Conservation (phyloP, 2,888 invertebrate genomes). For the Drosophila anomelani region DNA sequence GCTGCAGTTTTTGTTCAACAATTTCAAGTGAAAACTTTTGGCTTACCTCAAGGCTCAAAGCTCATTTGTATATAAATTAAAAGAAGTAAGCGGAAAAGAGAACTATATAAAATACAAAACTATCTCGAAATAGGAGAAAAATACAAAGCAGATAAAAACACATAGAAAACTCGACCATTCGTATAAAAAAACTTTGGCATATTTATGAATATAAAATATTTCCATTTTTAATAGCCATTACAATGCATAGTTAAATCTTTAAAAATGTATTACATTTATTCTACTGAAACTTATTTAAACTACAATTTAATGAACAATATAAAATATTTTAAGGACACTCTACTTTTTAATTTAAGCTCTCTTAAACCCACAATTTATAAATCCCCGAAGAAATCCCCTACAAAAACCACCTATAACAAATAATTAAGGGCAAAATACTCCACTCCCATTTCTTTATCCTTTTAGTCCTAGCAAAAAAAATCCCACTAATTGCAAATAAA, state of each 20-base stretch:
- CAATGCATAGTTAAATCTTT: too few species aligned
- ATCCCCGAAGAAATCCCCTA: too few species aligned
- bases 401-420: not conserved
- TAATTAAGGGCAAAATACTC: constrained; percentile 4
- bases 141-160: not conserved
- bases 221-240: not conserved
- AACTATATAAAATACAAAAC: not conserved
- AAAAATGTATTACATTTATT: too few species aligned
- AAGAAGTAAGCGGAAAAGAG: constrained; percentile 3
- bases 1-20: constrained; percentile 64
- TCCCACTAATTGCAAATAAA: constrained; percentile 77
- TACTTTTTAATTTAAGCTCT: not conserved
- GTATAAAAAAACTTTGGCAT: not conserved
- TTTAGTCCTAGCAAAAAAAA: constrained; percentile 22
- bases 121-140: not conserved
- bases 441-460: constrained; percentile 11
- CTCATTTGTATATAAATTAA: constrained; percentile 75
- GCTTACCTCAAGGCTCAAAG: constrained; percentile 61
- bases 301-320: too few species aligned
- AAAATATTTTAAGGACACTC: not conserved
- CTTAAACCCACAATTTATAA: not conserved
- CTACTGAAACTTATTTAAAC: too few species aligned
- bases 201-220: too few species aligned
- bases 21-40: constrained; percentile 65
- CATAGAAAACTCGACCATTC: not conserved